Base-by-base conservation (phyloP, 1,140 invertebrate genomes). In the Ectropis grisescens region DNA sequence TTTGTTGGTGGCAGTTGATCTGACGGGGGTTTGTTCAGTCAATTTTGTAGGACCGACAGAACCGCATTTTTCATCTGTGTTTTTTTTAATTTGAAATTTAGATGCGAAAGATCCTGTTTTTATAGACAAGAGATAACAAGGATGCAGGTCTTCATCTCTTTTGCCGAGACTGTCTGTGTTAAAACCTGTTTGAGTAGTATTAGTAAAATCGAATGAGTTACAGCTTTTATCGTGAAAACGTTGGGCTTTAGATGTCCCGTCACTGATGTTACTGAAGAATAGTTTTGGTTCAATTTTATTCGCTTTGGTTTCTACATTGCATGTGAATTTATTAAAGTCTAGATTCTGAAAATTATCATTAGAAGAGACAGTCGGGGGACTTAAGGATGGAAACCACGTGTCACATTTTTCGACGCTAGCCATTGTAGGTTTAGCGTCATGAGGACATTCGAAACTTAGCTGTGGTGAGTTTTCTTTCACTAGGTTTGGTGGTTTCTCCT, bases 91-190 rank as follows among this genome's bases (percentile, higher is more conserved):
- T 12, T 47, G 40, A 25, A 47, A 37, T 26, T 33, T 41, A 1
- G 33, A 30, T 1, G 32, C 2, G 7, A 45, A 32, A 5, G 29
- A 28, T 6, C 34, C 36, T 16, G 53, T 58, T 26, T 58, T 67
- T n/a, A 66, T 35, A 1, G 59, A 61, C 26, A 68, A 35, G 4
- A 71, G 47, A 11, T 53, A 66, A 29, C 61, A 66, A 1, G 61
- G 57, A 23, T 58, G 52, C 1, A 39, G 13, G 13, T 59, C 47
- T 16, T 51, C 37, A 8, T 19, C 16, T 3, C 16, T 19, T 13
- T 12, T 29, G 2, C 11, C 47, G 15, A 16, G 28, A 29, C 11
- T 40, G 44, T 33, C 40, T n/a, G n/a, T n/a, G n/a, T n/a, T n/a
- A n/a, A n/a, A n/a, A n/a, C n/a, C n/a, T n/a, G n/a, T n/a, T n/a